These are phyloP conservation scores for Musca domestica DNA, from an alignment of 1,140 invertebrate genomes.

Conservation along the genomic window DNA sequence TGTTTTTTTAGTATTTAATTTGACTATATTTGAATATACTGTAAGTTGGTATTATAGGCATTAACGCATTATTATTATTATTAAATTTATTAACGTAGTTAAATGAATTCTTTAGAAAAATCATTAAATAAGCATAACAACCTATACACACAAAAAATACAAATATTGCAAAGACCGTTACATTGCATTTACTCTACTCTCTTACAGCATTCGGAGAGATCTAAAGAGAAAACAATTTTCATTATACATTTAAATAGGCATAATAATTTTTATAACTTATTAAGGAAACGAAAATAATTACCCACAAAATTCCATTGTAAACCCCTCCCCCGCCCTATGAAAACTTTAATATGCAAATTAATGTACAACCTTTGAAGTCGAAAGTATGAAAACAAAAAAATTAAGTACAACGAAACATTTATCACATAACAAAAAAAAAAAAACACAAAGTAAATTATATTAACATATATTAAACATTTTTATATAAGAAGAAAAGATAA, in stretches of 20 bases:
- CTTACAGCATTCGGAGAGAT: too few relatives aligned
- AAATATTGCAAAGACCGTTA: background rate
- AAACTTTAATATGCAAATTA: slow-evolving; percentile 1
- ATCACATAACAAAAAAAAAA: background rate
- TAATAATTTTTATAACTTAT: too few relatives aligned
- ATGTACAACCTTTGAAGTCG: slow-evolving; percentile 4
- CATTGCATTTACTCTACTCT: background rate
- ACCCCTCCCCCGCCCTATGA: background rate
- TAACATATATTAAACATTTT: slow-evolving; percentile 5
- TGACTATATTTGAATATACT: too few relatives aligned
- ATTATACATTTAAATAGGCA: too few relatives aligned
- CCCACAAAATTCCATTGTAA: background rate
- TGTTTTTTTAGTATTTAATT: too few relatives aligned
- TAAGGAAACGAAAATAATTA: background rate
- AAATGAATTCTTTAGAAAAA: slow-evolving; percentile 19
- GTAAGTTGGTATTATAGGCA: too few relatives aligned
- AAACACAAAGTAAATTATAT: background rate
- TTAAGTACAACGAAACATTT: slow-evolving; percentile 9
- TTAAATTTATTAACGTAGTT: slow-evolving; percentile 1
- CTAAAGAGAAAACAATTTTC: too few relatives aligned
- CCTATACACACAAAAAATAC: background rate
- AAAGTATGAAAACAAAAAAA: background rate
- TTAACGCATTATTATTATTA: background rate
- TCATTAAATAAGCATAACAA: background rate
- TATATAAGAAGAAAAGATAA: too few relatives aligned